Evolutionary conservation across 2,797 vertebrate species (phyloP), one percentile per base, ranked within the genome.

Genomic region (Rhyacichthys aspro): DNA sequence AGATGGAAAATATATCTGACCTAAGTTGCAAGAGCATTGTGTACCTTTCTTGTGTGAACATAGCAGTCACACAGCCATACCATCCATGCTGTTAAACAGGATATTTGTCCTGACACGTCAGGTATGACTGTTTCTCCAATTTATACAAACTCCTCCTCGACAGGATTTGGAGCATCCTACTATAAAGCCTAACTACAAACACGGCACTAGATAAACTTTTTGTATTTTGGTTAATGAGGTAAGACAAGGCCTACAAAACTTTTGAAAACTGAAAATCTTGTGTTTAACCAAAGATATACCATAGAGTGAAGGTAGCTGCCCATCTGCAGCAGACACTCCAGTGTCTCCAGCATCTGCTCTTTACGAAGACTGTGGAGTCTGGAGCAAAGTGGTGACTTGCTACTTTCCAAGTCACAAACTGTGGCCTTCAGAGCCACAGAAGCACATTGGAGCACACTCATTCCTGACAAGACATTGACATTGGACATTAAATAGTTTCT

Each of bases 321-420:
- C 93, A 96, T 95, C 74, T 93, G 90, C 34, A 96, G 70, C 38
- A 96, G 81, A 71, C 90, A 94, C 49, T 88, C 86, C 33, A 96
- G 90, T 0, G 93, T 93, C 70, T 94, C 92, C 63, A 90, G 88
- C 72, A 94, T 90, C 52, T 94, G 93, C n/a, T 91, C 86, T 63
- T 72, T 91, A 6, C 84, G 83, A 0, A 94, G 84, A 0, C 11
- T 50, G 54, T 91, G 76, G 15, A 94, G 56, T 58, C 81, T 79
- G 2, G 1, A 5, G 39, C 78, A 52, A 0, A n/a, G 47, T 2
- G 37, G n/a, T 0, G 39, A 7, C 15, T 14, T 2, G 0, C 56
- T 33, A 7, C 62, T 44, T 14, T 86, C 88, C 58, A 80, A 71
- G 6, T 91, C 72, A 0, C 18, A 5, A 0, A 91, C 67, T 0